These are phyloP conservation scores for Chironomus tepperi DNA, from an alignment of 1,140 invertebrate genomes.

Conservation along the genomic window DNA sequence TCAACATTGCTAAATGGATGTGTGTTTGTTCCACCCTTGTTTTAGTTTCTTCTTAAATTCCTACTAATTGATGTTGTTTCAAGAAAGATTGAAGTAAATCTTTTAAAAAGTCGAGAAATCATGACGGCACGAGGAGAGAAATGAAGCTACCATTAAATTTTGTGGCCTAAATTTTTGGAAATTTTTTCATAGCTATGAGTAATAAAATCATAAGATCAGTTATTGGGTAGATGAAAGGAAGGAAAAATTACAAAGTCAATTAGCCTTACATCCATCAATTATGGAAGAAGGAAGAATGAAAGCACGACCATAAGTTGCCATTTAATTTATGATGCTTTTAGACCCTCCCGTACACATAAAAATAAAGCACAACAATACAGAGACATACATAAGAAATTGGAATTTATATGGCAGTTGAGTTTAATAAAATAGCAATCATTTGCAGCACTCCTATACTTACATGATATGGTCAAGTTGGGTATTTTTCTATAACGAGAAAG, in stretches of 20 bases:
- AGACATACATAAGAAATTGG: not conserved
- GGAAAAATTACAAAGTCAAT: conserved; percentile 7
- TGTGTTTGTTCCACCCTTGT: too few relatives aligned
- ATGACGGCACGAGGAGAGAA: too few relatives aligned
- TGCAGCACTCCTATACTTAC: not conserved
- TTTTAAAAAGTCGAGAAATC: too few relatives aligned
- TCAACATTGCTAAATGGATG: too few relatives aligned
- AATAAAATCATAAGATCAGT: too few relatives aligned
- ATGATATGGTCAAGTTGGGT: too few relatives aligned
- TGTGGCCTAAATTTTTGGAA: too few relatives aligned
- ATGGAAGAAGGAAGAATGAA: not conserved
- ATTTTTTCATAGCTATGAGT: too few relatives aligned
- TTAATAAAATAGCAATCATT: conserved; percentile 14
- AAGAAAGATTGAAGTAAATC: too few relatives aligned
- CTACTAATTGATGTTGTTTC: too few relatives aligned
- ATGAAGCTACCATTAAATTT: too few relatives aligned
- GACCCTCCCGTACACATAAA: not conserved
- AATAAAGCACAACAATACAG: not conserved
- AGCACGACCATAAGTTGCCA: conserved; percentile 6
- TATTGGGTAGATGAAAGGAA: not conserved
- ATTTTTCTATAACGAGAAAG: not conserved
- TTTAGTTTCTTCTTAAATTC: too few relatives aligned
- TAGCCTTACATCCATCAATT: conserved; percentile 6
- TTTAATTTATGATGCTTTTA: conserved; percentile 10
- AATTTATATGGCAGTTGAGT: not conserved